Base-by-base conservation (phyloP, 2,888 invertebrate genomes). In the Brachyptera risi region DNA sequence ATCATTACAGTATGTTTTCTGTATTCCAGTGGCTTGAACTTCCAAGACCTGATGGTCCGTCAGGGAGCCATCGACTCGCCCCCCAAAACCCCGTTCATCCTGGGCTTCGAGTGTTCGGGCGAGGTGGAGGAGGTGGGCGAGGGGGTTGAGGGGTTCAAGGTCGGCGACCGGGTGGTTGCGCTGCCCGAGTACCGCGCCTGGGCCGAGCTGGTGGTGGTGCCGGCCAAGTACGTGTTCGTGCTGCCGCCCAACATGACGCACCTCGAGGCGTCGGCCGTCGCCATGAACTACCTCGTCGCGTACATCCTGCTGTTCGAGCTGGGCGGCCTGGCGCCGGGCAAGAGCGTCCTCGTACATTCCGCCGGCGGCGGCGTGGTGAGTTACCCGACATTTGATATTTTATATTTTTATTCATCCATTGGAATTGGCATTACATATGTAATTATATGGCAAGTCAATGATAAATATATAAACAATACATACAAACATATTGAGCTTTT, bases 351-450 rank as follows among this genome's bases (percentile, higher is more conserved):
- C 62, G 81, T 92, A 13, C 91, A 93, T 74, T 91, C 91, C 31
- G 90, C 90, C 68, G 92, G 91, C 31, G 93, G 93, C 63, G 92
- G 91, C 63, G 90, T 93, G 81, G 92, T 89, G 77, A 86, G 90
- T 85, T 64, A n/a, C n/a, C n/a, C n/a, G n/a, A n/a, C n/a, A n/a
- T n/a, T n/a, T n/a, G n/a, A n/a, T n/a, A n/a, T n/a, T n/a, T n/a
- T n/a, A n/a, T n/a, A n/a, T n/a, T n/a, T n/a, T n/a, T n/a, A n/a
- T n/a, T n/a, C n/a, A n/a, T n/a, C n/a, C n/a, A n/a, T n/a, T n/a
- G n/a, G n/a, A n/a, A n/a, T n/a, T n/a, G n/a, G n/a, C n/a, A n/a
- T n/a, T n/a, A n/a, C n/a, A n/a, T n/a, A n/a, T n/a, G n/a, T n/a
- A n/a, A n/a, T n/a, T n/a, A n/a, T n/a, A n/a, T n/a, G n/a, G n/a